A percentile compares a stretch with the other conserved stretches of the same genome.
Evolutionary conservation across 2,888 invertebrate genomes (phyloP).

Genomic region (Melanchra persicariae): DNA sequence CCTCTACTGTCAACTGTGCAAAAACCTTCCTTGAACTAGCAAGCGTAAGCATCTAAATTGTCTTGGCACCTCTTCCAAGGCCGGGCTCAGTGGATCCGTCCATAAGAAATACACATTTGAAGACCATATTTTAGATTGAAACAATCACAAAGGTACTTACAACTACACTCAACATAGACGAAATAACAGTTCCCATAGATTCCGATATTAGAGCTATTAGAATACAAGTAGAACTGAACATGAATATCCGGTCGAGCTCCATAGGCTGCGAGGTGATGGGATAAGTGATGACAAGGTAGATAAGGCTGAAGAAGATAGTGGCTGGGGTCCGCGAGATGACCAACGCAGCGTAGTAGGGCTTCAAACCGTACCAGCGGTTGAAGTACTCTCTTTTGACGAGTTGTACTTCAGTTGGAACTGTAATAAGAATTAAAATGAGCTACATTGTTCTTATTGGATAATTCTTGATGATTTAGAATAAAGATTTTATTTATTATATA

Average conservation of each 20-base stretch:
- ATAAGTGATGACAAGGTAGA: constrained; percentile 94
- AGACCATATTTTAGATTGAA: not conserved
- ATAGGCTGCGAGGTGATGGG: constrained; percentile 94
- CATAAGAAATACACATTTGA: too few species aligned
- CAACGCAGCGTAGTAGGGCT: constrained; percentile 94
- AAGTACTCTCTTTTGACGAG: constrained; percentile 95
- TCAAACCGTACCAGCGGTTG: constrained; percentile 95
- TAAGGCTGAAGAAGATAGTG: constrained; percentile 92
- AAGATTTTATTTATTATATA: too few species aligned
- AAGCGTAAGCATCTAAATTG: too few species aligned
- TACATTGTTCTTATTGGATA: not conserved
- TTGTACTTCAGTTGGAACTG: constrained; percentile 95
- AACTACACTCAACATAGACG: constrained; percentile 94
- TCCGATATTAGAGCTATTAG: constrained; percentile 94
- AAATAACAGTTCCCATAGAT: constrained; percentile 94
- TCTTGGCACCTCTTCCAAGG: too few species aligned
- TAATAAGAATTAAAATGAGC: constrained; percentile 69
- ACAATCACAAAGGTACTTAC: constrained; percentile 89
- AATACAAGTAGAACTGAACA: constrained; percentile 93
- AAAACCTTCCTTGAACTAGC: too few species aligned
- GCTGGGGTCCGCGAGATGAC: constrained; percentile 93
- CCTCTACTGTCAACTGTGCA: too few species aligned
- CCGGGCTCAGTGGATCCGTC: too few species aligned
- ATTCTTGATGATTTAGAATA: too few species aligned
- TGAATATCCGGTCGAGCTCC: constrained; percentile 92